A percentile compares a stretch with the other conserved stretches of the same genome.
Evolutionary conservation across 1,140 invertebrate species (phyloP).

Genomic region (Pomacea maculata): DNA sequence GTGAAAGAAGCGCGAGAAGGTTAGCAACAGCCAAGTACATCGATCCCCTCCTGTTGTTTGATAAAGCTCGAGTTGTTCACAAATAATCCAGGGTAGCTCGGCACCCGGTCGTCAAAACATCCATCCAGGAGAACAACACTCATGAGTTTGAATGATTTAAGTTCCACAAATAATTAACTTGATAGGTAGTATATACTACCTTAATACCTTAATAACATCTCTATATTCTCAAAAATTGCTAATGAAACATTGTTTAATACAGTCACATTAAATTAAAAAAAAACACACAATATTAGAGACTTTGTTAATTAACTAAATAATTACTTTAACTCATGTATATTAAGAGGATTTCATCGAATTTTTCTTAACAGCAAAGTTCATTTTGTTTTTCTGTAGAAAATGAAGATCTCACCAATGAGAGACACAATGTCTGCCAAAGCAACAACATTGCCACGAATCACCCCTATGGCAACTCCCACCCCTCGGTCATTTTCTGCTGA

Average conservation of each 20-base stretch:
- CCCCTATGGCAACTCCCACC: slow-evolving; percentile 41
- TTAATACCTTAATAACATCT: no score
- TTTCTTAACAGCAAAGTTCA: not conserved
- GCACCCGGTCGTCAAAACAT: no score
- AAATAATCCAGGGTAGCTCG: no score
- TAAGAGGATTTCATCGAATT: no score
- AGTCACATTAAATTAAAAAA: not conserved
- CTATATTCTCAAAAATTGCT: no score
- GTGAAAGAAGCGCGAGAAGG: not conserved
- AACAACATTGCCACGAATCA: slow-evolving; percentile 47
- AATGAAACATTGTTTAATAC: not conserved
- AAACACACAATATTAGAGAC: no score
- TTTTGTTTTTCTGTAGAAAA: not conserved
- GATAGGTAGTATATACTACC: no score
- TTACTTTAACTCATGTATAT: not conserved
- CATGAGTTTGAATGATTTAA: no score
- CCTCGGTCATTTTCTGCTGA: slow-evolving; percentile 32
- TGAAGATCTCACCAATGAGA: not conserved
- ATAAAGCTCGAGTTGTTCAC: not conserved
- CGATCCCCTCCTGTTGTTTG: not conserved
- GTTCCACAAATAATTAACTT: no score
- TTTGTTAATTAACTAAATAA: not conserved
- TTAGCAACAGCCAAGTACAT: not conserved
- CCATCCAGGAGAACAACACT: no score
- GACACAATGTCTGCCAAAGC: slow-evolving; percentile 22